Evolutionary conservation across 92 coral and sea anemone species (phyloP).

Genomic region (Pocillopora meandrina): DNA sequence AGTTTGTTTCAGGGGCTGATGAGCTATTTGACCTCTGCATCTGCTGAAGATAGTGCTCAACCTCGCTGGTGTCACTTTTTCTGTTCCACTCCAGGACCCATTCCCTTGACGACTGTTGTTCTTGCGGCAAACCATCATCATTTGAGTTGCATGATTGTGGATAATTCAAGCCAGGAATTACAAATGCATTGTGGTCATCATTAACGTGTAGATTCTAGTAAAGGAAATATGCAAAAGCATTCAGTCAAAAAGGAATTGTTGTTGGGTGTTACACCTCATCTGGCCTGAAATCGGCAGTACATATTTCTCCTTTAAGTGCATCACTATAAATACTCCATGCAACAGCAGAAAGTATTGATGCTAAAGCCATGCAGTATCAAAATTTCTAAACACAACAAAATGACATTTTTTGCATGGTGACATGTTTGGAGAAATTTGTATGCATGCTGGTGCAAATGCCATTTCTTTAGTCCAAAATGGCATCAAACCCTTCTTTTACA

Average conservation of each 20-base stretch:
- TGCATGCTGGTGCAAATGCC: too few species aligned
- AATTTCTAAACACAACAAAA: too few species aligned
- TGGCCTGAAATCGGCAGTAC: too few species aligned
- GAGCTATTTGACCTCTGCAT: conserved; percentile 69
- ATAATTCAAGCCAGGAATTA: conserved; percentile 49
- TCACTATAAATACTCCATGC: too few species aligned
- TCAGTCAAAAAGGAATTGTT: not conserved
- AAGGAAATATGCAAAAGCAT: not conserved
- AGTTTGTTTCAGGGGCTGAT: conserved; percentile 63
- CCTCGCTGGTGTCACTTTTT: conserved; percentile 66
- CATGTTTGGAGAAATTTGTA: too few species aligned
- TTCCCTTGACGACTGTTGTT: conserved; percentile 85
- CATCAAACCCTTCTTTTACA: too few species aligned
- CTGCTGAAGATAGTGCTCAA: conserved; percentile 41
- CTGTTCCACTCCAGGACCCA: conserved; percentile 95
- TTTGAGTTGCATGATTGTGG: conserved; percentile 21
- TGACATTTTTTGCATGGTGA: too few species aligned
- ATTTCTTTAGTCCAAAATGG: too few species aligned
- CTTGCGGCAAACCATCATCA: conserved; percentile 56
- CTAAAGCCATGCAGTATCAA: too few species aligned
- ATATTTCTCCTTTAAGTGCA: too few species aligned
- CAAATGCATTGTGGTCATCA: conserved; percentile 71
- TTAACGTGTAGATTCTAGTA: conserved; percentile 35
- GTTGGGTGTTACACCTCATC: too few species aligned
- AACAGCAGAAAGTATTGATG: too few species aligned